Evolutionary conservation across 2,888 invertebrate species (phyloP).

Genomic region (Julus scanicus): DNA sequence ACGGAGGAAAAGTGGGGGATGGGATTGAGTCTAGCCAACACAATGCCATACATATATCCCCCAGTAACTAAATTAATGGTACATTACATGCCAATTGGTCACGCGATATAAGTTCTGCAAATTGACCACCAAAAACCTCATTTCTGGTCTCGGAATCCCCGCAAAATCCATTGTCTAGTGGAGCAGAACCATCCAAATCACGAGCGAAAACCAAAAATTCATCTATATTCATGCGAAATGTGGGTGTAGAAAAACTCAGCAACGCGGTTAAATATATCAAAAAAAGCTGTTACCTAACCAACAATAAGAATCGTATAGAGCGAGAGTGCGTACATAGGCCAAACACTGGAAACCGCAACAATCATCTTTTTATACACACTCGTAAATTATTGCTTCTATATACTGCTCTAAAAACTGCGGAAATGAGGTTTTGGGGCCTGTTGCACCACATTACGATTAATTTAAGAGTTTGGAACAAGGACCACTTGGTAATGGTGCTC

Average conservation of each 20-base stretch:
- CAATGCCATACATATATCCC: background rate
- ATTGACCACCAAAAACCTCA: slow-evolving; percentile 14
- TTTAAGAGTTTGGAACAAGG: background rate
- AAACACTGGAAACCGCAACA: background rate
- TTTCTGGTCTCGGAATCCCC: background rate
- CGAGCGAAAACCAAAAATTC: background rate
- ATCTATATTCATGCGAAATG: slow-evolving; percentile 6
- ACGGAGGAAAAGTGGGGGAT: background rate
- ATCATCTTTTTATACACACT: background rate
- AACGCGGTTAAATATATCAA: slow-evolving; percentile 12
- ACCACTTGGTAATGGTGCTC: too few relatives aligned
- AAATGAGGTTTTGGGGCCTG: background rate
- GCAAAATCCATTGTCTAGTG: background rate
- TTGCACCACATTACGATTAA: background rate
- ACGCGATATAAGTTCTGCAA: slow-evolving; percentile 33
- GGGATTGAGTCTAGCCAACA: slow-evolving; percentile 15
- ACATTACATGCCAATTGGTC: slow-evolving; percentile 33
- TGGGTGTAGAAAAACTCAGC: background rate
- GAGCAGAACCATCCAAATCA: slow-evolving; percentile 5
- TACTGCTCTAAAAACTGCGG: background rate
- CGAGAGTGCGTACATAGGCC: background rate
- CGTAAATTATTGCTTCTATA: background rate
- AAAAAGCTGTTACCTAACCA: slow-evolving; percentile 25
- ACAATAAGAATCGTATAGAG: background rate
- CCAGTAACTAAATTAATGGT: slow-evolving; percentile 33